Evolutionary conservation across 2,888 invertebrate genomes (phyloP), one percentile per base, ranked within the genome.

Genomic region (Pachydiplax longipennis): DNA sequence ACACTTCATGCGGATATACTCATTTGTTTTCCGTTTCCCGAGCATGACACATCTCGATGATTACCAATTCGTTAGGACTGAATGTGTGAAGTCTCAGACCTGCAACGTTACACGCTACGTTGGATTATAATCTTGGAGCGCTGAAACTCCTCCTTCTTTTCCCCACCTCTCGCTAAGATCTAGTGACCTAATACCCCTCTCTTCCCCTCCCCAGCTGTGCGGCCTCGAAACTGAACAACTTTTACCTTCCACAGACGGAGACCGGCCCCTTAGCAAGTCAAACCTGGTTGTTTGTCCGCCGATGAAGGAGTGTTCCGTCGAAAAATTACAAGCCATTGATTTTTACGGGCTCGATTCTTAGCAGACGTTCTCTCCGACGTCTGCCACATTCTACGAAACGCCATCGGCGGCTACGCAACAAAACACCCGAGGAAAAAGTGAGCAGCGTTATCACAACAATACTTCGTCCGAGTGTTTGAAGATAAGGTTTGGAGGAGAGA

Each of bases 151-250:
- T 58, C 83, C 58, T 44, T 44, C 8, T 44, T 10, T 10, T 10
- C 44, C 1, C 61, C 83, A 22, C 53, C 87, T 40, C 37, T 53
- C n/a, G 65, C 87, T 61, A 87, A 87, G 87, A 87, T 87, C 87
- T 87, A 87, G 87, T 87, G 87, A 87, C 87, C 87, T 87, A 87
- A 87, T 87, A 87, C 87, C 87, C 87, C 87, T 87, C 87, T 87
- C 87, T 37, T 37, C 35, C 61, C 87, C 87, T 61, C 87, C 61
- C 22, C 35, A 37, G 61, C 35, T 58, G 37, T 61, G 53, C 53
- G 87, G 87, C 87, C 87, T 87, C 87, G 87, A 87, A 87, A 25
- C 87, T 37, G 87, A 87, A 87, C 87, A 87, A 87, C 87, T 87
- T 87, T 87, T 87, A 87, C 87, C 87, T 83, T 87, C 87, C 87